Percentiles rank a stretch among this genome's conserved stretches.
phyloP scores from a whole-genome alignment of 1,140 invertebrate species.

The Homarus americanus region DNA sequence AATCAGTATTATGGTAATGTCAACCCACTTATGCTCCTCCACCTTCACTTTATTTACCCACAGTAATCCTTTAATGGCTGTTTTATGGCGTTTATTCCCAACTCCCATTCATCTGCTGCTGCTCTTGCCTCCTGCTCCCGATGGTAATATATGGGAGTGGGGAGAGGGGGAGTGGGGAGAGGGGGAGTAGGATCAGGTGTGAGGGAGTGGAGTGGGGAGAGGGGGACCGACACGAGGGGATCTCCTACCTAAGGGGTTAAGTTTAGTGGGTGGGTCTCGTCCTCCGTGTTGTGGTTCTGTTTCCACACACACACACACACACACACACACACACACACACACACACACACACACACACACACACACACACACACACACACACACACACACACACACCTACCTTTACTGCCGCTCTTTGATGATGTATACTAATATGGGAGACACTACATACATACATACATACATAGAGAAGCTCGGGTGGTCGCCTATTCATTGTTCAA shows the following conservation, averaged over 20 bases:
- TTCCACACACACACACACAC: background rate
- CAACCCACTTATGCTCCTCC: slow-evolving; percentile 20
- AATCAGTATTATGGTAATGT: slow-evolving; percentile 46
- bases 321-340: slow-evolving; percentile 13
- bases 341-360: slow-evolving; percentile 28
- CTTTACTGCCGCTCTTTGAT: background rate
- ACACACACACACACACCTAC: slow-evolving; percentile 16
- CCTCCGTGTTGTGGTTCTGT: too few species aligned
- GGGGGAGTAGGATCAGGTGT: too few species aligned
- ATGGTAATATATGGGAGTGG: background rate
- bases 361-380: slow-evolving; percentile 27
- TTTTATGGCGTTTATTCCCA: slow-evolving; percentile 36
- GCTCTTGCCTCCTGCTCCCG: background rate
- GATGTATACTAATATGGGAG: too few species aligned
- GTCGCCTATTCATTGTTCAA: too few species aligned
- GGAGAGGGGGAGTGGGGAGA: background rate
- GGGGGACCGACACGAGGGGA: too few species aligned
- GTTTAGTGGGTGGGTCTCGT: too few species aligned
- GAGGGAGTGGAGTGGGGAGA: too few species aligned
- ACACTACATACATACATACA: too few species aligned
- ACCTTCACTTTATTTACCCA: slow-evolving; percentile 15
- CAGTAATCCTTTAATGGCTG: slow-evolving; percentile 16
- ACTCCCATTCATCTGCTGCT: slow-evolving; percentile 8
- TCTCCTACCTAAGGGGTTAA: too few species aligned
- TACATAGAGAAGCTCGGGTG: too few species aligned